These are phyloP conservation scores for Trididemnum clinides DNA, from an alignment of 23 tunicate genomes.

Conservation along the genomic window DNA sequence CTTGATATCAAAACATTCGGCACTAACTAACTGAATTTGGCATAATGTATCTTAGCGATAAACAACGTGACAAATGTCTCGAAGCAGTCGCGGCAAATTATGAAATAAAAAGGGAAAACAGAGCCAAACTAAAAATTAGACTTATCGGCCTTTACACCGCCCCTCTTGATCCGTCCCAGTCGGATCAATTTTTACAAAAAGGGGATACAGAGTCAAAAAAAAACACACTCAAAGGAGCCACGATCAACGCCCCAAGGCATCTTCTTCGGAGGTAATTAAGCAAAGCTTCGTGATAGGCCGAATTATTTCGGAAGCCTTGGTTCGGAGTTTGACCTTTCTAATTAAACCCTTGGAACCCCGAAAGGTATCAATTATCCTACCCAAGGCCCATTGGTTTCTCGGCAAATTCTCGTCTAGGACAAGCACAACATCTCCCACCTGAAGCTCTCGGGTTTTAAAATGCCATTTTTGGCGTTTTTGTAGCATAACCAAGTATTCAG, in stretches of 20 bases:
- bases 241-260: background rate
- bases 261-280: background rate
- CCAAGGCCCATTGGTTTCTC: background rate
- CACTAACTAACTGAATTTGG: too few relatives aligned
- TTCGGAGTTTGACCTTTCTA: background rate
- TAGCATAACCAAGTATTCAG: background rate
- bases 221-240: background rate
- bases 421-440: background rate
- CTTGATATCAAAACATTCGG: too few relatives aligned
- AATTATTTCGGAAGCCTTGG: background rate
- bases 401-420: background rate
- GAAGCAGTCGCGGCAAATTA: too few relatives aligned
- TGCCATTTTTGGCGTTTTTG: constrained; percentile 12
- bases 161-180: background rate
- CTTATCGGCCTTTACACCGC: background rate
- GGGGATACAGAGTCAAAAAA: too few relatives aligned
- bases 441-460: background rate
- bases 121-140: background rate
- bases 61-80: too few relatives aligned
- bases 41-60: too few relatives aligned
- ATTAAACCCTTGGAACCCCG: background rate
- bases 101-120: background rate
- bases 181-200: background rate
- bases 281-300: background rate
- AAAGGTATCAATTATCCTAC: background rate